These are phyloP conservation scores for Leucopternis melanops DNA, from an alignment of 2,113 vertebrate species.

Conservation along the genomic window DNA sequence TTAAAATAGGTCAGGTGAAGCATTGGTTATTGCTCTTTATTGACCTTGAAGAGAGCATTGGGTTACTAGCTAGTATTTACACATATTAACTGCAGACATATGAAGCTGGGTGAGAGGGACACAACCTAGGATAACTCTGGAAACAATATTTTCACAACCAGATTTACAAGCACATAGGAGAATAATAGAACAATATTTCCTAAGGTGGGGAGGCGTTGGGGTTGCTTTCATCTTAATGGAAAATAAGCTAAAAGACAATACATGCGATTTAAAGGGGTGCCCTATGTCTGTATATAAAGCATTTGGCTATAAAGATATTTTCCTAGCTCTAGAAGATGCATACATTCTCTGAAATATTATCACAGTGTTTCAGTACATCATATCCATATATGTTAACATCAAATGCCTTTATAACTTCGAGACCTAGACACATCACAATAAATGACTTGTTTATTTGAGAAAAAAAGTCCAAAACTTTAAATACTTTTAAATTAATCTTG, in stretches of 20 bases:
- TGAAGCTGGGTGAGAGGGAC: background rate
- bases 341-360: background rate
- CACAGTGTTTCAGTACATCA: background rate
- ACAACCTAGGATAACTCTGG: background rate
- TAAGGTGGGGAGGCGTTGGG: rapidly evolving
- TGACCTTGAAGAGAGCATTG: conserved; percentile 39
- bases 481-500: background rate
- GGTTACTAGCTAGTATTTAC: background rate
- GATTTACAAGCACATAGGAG: background rate
- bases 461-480: background rate
- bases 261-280: background rate
- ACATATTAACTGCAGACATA: background rate
- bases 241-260: background rate
- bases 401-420: background rate
- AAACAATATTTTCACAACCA: background rate
- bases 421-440: background rate
- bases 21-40: conserved; percentile 24
- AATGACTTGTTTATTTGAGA: background rate
- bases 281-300: background rate
- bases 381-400: background rate
- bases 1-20: conserved; percentile 66
- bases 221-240: background rate
- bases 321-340: background rate
- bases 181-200: background rate
- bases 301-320: background rate